A percentile compares a stretch with the other conserved stretches of the same genome.
Evolutionary conservation across 2,113 vertebrate species (phyloP).

Genomic region (Platysternon megacephalum): DNA sequence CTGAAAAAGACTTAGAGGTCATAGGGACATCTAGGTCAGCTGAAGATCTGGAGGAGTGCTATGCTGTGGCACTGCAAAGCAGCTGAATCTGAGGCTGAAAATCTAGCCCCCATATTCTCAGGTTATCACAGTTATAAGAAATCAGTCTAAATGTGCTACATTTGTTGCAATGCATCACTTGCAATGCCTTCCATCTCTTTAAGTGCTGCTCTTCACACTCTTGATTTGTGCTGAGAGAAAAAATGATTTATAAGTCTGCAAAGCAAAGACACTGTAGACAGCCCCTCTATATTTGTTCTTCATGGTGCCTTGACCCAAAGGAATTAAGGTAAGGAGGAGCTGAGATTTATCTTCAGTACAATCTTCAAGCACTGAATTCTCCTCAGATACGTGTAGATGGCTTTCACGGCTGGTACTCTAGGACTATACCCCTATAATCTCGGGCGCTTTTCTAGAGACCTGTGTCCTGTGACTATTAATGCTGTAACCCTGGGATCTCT

Average conservation of each 20-base stretch:
- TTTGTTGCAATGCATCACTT: not conserved
- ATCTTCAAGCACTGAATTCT: not conserved
- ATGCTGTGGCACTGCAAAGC: fast-evolving
- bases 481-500: not conserved
- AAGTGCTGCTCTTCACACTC: not conserved
- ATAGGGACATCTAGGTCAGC: not conserved
- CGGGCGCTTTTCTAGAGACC: not conserved
- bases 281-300: not conserved
- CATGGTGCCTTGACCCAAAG: not conserved
- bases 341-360: not conserved
- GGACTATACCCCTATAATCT: not conserved
- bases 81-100: not conserved
- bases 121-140: not conserved
- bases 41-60: not conserved
- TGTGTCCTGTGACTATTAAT: not conserved
- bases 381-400: not conserved
- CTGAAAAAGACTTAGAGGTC: fast-evolving
- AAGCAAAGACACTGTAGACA: not conserved
- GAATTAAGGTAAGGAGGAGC: not conserved
- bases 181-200: not conserved
- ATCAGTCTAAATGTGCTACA: not conserved
- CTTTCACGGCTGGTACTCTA: not conserved
- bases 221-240: not conserved
- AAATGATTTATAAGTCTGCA: not conserved
- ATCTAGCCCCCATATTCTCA: fast-evolving